Base-by-base conservation (phyloP, 2,797 vertebrate species). In the Sebastes matsubarae region DNA sequence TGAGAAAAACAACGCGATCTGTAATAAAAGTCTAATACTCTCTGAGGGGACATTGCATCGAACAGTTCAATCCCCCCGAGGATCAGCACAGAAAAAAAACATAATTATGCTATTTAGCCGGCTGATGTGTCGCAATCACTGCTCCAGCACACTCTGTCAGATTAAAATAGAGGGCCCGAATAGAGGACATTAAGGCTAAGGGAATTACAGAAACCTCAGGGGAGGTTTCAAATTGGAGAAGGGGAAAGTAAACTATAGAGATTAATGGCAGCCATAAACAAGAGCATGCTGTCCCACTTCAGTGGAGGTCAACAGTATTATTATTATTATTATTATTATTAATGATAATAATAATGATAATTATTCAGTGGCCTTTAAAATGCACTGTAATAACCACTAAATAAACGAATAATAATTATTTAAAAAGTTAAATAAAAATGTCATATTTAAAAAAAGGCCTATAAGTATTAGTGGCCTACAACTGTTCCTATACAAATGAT, bases 31-130 rank as follows among this genome's bases (percentile, higher is more conserved):
- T 87, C 71, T 88, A 86, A 83, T 81, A 59, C 68, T 89, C 83
- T 93, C 80, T 83, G 60, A 88, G 87, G 92, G 87, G 85, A 83
- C 87, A 87, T 91, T 92, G 87, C 92, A 89, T 81, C 82, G 89
- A 93, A 83, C 88, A 91, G 82, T 89, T 86, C 72, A 81, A 73
- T 74, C 89, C 87, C 52, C 86, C 81, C 38, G 64, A 89, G 93
- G 89, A 93, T 84, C 88, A 87, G 84, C 81, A 84, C 83, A 89
- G 83, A 75, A 68, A 74, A 72, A 77, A 60, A 82, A 87, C 90
- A 93, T 93, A 94, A 95, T 96, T 94, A 95, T 95, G 93, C 94
- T 94, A 93, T 95, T 95, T 96, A 96, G 88, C 91, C 90, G 92
- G 94, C 87, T 95, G 94, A 95, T 95, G 93, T 94, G 95, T 92